Base-by-base conservation (phyloP, 2,888 invertebrate species). In the Drosophila vallismaia region DNA sequence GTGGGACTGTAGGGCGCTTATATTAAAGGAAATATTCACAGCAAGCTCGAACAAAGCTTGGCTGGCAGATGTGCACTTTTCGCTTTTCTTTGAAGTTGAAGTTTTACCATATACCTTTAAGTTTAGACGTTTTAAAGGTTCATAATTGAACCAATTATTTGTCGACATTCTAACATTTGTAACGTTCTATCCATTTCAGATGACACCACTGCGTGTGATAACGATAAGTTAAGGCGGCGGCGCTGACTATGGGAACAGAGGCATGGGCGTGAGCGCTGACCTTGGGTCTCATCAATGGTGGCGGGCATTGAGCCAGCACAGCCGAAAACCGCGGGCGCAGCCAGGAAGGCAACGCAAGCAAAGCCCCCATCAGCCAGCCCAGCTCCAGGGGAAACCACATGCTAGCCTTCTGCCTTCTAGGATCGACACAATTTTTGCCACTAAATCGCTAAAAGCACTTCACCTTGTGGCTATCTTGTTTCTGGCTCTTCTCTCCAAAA, bases 231-330 rank as follows among this genome's bases (percentile, higher is more conserved):
- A 54, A 29, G 64, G 57, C 94, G 83, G 94, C 94, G 94, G 93
- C 94, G 93, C 93, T 93, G 93, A 94, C 93, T 94, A 96, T 96
- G 96, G 96, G 95, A 96, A 94, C 94, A 95, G 95, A 96, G 96
- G 96, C 94, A 96, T 96, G 96, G 96, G 95, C 95, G 95, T 95
- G 95, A 95, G 95, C 94, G 95, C 95, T 95, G 95, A 95, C 95
- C 95, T 94, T 94, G 92, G 93, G 94, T 94, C 93, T 94, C 93
- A 93, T 92, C 92, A 93, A 93, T 93, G 93, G 93, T 93, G 93
- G 92, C 92, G 93, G 93, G 92, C 92, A 92, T 92, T 93, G 91
- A 92, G 92, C 91, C 91, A 91, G 58, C 64, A 69, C 59, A 60
- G 48, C 53, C 67, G 73, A 55, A 69, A 74, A 70, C 64, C 77